Evolutionary conservation across 2,113 vertebrate species (phyloP).

Genomic region (Tragelaphus strepsiceros): DNA sequence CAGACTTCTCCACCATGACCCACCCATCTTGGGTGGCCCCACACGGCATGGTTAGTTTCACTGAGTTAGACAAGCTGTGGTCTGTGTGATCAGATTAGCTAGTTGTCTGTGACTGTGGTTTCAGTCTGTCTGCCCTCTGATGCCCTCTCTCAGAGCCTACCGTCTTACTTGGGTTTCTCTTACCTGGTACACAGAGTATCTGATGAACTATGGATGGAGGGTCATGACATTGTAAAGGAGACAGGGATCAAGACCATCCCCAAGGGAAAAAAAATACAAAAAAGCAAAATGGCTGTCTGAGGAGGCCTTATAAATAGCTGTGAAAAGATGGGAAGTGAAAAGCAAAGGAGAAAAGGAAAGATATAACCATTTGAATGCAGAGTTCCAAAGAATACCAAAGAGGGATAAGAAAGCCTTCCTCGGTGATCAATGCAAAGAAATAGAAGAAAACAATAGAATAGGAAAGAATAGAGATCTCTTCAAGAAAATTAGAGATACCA

Average conservation of each 20-base stretch:
- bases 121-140: background rate
- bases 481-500: background rate
- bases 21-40: accelerated
- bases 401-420: background rate
- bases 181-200: background rate
- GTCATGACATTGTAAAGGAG: background rate
- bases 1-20: background rate
- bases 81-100: background rate
- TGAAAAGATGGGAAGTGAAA: background rate
- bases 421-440: background rate
- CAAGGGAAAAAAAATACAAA: background rate
- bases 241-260: background rate
- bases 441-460: background rate
- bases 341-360: background rate
- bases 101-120: background rate
- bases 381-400: background rate
- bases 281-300: background rate
- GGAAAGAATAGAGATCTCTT: background rate
- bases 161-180: background rate
- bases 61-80: background rate
- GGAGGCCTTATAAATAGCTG: background rate
- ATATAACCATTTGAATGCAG: background rate
- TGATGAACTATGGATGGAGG: background rate
- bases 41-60: background rate
- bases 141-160: background rate